Base-by-base conservation (phyloP, 2,113 vertebrate species). In the Halichoerus grypus region DNA sequence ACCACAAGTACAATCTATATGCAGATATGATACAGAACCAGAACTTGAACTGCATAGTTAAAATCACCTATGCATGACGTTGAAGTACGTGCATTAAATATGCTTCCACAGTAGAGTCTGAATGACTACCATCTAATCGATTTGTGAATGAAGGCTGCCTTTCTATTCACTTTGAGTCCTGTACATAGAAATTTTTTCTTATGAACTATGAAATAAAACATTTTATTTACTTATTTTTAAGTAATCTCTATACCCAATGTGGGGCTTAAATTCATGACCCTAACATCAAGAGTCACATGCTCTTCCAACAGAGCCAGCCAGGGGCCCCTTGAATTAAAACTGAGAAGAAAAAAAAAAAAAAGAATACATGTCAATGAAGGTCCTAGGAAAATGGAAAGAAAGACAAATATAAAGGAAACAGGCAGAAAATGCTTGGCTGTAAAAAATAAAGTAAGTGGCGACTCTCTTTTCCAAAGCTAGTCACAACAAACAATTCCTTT, bases 101-200 rank as follows among this genome's bases (percentile, higher is more conserved):
- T 19, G 13, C 81, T 95, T 94, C n/a, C 39, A 85, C 24, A 18
- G 31, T 82, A 84, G 74, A 39, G 22, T 94, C 12, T 55, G 31
- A 61, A 72, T 46, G n/a, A 84, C 83, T 63, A 51, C 26, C 67
- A 15, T 55, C 36, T 91, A 59, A 42, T 65, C 14, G 11, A 79
- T 87, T 77, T 94, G 46, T 98, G 82, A 97, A 93, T 95, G 51
- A 96, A 92, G 92, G 74, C 61, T 97, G 92, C 76, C 85, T 94
- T 96, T 91, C 91, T 82, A 3, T 83, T 94, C 88, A 77, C 84
- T 93, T 96, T 90, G 85, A 95, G 84, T 96, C 74, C 88, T 97
- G 95, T 98, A 98, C 82, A 97, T 98, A 98, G 7, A 76, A 69
- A 85, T 97, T 97, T 97, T 98, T 96, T 98, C 97, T 97, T 94